A percentile compares a stretch with the other conserved stretches of the same genome.
Evolutionary conservation across 1,140 invertebrate genomes (phyloP).

Genomic region (Drosophila murphyi): DNA sequence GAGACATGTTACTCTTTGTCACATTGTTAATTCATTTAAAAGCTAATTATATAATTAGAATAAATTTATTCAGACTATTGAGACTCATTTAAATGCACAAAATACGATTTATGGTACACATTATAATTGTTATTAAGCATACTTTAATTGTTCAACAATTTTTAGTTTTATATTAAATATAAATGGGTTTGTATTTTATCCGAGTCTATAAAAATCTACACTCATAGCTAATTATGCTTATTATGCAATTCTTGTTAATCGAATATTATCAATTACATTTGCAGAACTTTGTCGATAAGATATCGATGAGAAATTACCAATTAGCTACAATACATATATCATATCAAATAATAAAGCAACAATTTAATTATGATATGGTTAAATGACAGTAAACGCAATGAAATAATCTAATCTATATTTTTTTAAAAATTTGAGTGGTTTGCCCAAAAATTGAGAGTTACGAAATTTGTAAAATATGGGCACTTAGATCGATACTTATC

Average conservation of each 20-base stretch:
- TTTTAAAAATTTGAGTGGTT: background rate
- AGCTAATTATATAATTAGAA: background rate
- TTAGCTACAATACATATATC: background rate
- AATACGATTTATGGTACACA: too few relatives aligned
- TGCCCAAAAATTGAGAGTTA: background rate
- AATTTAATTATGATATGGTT: background rate
- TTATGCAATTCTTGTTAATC: background rate
- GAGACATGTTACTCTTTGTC: background rate
- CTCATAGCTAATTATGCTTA: background rate
- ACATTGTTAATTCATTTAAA: conserved; percentile 6
- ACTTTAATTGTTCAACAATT: too few relatives aligned
- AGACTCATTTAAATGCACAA: too few relatives aligned
- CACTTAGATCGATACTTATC: background rate
- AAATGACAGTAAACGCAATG: background rate
- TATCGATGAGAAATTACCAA: background rate
- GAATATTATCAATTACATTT: background rate
- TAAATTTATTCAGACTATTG: too few relatives aligned
- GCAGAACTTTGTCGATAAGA: background rate
- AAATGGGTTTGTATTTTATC: too few relatives aligned
- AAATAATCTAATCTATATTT: background rate
- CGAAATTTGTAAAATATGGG: background rate
- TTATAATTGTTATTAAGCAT: too few relatives aligned
- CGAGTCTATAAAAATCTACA: too few relatives aligned
- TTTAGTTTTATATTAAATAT: too few relatives aligned
- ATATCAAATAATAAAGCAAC: background rate